Evolutionary conservation across 30 jellyfish, hydroid and myxozoan species (phyloP).

Genomic region (Clytia hemisphaerica): DNA sequence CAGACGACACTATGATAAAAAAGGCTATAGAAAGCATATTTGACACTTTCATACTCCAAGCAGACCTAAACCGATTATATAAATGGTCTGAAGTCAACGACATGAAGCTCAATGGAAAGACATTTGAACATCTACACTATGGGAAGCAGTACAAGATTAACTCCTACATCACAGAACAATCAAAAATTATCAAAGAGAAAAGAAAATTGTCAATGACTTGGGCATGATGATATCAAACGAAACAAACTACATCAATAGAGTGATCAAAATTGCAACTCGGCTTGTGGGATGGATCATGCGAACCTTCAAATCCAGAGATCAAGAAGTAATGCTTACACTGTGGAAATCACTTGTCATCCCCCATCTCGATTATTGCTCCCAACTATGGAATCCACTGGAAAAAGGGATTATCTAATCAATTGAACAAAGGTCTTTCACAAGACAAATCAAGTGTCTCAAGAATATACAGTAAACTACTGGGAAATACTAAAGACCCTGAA

Average conservation of each 20-base stretch:
- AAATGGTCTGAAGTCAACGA: conserved; percentile 3
- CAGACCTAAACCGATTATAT: not conserved
- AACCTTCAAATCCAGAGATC: not conserved
- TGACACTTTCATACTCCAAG: not conserved
- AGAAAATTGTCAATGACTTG: not conserved
- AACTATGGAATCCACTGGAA: not conserved
- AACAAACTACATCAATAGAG: not conserved
- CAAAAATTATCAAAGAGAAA: too few relatives aligned
- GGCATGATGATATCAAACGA: conserved; percentile 1
- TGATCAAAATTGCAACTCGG: not conserved
- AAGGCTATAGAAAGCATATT: not conserved
- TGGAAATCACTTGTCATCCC: not conserved
- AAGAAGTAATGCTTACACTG: not conserved
- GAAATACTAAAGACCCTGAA: too few relatives aligned
- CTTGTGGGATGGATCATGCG: not conserved
- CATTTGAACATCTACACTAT: conserved; percentile 2
- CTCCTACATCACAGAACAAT: too few relatives aligned
- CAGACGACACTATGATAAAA: conserved; percentile 1
- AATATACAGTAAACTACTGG: too few relatives aligned
- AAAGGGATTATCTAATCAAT: not conserved
- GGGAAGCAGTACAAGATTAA: too few relatives aligned
- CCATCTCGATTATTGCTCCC: conserved; percentile 7
- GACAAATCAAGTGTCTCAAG: too few relatives aligned
- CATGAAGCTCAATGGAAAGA: not conserved
- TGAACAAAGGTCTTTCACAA: too few relatives aligned